Evolutionary conservation across 2,797 vertebrate genomes (phyloP), one percentile per base, ranked within the genome.

Genomic region (Acomys russatus): DNA sequence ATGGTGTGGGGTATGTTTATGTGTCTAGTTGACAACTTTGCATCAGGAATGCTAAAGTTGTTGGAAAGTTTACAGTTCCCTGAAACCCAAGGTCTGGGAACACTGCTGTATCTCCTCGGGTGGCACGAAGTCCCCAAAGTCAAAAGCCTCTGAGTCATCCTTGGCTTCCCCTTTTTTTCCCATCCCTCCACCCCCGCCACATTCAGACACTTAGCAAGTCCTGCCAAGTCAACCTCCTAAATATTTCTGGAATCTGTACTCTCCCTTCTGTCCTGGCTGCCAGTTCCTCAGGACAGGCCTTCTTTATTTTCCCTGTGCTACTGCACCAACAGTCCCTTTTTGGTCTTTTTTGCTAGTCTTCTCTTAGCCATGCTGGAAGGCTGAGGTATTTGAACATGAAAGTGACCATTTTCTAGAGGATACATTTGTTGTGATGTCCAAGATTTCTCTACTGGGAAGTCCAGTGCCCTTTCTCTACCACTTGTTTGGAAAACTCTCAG

Each of bases 171-270:
- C 68, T 92, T 44, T 66, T 78, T 94, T 95, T 94, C 92, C 97
- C 92, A 92, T 87, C 92, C 82, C 71, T 94, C 96, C 93, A 54
- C 96, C 96, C 96, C 94, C 59, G 3, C 96, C 91, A 96, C 96
- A 98, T 97, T 96, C 94, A 98, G 96, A 94, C 93, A 95, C 96
- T 96, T 64, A 96, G 92, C 83, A 89, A 95, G 83, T 95, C 74
- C 93, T 97, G 97, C 97, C 97, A 98, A 78, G 76, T 97, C 94
- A 97, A 23, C 96, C 95, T 96, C 94, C 96, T 97, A 97, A 97
- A 94, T 96, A 97, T 97, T 97, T 98, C 96, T 97, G 97, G 97
- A 97, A 97, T 97, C 97, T 78, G 70, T 83, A 49, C 95, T 97
- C 96, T 97, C 92, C 88, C 96, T 95, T 96, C 78, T 28, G 3